Evolutionary conservation across 1,140 invertebrate genomes (phyloP).

Genomic region (Sinonovacula constricta): DNA sequence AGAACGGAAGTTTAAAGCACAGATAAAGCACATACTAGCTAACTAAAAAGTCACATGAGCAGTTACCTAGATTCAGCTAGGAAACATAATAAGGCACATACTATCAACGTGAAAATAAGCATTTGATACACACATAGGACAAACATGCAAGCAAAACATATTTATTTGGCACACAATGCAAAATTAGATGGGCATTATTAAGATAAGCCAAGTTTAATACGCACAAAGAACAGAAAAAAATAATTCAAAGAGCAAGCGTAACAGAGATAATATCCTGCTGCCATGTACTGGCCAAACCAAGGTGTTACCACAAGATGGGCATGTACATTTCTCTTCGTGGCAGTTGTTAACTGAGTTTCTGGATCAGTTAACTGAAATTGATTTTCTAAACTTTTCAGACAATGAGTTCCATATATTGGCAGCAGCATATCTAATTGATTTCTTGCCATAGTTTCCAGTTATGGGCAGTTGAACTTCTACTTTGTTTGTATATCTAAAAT

Average conservation of each 20-base stretch:
- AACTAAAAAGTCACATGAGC: too few species aligned
- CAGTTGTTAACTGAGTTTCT: neutral
- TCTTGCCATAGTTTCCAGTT: slow-evolving; percentile 21
- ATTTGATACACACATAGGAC: neutral
- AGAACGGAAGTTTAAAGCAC: too few species aligned
- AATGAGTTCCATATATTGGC: neutral
- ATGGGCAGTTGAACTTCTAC: neutral
- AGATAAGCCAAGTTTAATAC: neutral
- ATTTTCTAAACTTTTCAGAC: neutral
- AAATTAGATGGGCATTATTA: neutral
- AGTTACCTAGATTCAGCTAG: too few species aligned
- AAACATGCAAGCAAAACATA: neutral
- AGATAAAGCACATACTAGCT: too few species aligned
- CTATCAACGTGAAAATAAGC: too few species aligned
- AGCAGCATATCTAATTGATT: slow-evolving; percentile 18
- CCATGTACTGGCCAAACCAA: too few species aligned
- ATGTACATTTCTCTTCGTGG: neutral
- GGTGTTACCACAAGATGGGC: neutral
- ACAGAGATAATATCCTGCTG: too few species aligned
- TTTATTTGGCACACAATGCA: neutral
- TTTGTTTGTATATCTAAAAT: slow-evolving; percentile 19
- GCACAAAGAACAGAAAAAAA: neutral
- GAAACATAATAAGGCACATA: too few species aligned
- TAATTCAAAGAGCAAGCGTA: neutral
- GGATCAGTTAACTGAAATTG: neutral